Conservation (phyloP, 1,140 invertebrate species). For the Bombus balteatus region DNA sequence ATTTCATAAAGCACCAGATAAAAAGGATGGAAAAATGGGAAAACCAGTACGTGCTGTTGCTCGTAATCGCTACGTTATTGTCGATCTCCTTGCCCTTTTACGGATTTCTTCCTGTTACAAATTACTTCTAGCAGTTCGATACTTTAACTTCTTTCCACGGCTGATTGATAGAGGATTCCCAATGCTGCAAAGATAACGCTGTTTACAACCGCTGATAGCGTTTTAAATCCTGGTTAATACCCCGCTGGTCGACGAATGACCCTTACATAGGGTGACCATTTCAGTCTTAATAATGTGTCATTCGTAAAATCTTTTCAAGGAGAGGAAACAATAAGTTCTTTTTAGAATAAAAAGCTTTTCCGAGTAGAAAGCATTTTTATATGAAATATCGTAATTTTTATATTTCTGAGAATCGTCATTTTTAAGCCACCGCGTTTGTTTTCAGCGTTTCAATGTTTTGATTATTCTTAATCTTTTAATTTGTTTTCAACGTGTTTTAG, state of each 20-base stretch:
- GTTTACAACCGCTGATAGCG: slow-evolving; percentile 7
- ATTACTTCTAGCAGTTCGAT: slow-evolving; percentile 27
- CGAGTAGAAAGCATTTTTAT: too few species aligned
- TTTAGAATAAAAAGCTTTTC: background rate
- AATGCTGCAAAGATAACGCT: slow-evolving; percentile 41
- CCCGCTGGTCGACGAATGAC: background rate
- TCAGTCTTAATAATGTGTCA: background rate
- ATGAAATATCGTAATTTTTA: too few species aligned
- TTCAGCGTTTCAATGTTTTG: too few species aligned
- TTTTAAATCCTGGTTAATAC: slow-evolving; percentile 30
- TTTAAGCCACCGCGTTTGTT: too few species aligned
- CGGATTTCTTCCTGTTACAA: slow-evolving; percentile 29
- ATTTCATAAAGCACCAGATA: slow-evolving; percentile 17
- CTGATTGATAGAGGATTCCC: slow-evolving; percentile 45
- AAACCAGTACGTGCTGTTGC: background rate
- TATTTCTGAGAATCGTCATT: too few species aligned
- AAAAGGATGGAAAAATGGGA: background rate
- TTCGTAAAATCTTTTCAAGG: background rate
- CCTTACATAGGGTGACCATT: background rate
- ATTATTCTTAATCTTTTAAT: too few species aligned
- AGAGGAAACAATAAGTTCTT: background rate
- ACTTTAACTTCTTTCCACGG: slow-evolving; percentile 3
- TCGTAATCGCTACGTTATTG: slow-evolving; percentile 6
- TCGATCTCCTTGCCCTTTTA: slow-evolving; percentile 9
- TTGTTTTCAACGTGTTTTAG: too few species aligned